Evolutionary conservation across 2,113 vertebrate genomes (phyloP).

Genomic region (Porphyrio hochstetteri): DNA sequence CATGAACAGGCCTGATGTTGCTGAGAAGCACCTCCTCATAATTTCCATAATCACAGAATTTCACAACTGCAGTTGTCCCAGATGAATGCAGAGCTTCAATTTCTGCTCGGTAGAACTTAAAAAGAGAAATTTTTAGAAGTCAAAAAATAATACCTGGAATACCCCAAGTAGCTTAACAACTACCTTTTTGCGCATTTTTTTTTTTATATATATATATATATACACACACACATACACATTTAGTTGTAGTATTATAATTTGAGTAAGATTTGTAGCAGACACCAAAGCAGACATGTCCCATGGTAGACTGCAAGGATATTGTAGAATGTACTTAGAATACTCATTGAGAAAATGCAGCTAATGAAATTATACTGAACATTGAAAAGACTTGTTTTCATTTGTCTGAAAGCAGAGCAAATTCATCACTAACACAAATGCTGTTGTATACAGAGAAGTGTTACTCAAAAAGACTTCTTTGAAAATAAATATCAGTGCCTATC

Average conservation of each 20-base stretch:
- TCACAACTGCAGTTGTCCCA: constrained; percentile 94
- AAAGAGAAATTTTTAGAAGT: constrained; percentile 53
- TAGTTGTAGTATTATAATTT: neutral
- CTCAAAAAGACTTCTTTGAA: neutral
- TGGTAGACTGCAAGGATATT: neutral
- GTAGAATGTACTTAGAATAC: neutral
- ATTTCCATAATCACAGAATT: constrained; percentile 97
- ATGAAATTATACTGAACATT: neutral
- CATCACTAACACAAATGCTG: neutral
- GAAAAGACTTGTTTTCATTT: neutral
- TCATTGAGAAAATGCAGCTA: neutral
- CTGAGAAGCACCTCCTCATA: constrained; percentile 97
- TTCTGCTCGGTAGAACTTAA: constrained; percentile 93
- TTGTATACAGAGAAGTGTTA: neutral
- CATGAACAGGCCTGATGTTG: constrained; percentile 89
- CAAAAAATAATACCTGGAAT: neutral
- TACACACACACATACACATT: too few relatives aligned
- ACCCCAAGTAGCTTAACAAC: neutral
- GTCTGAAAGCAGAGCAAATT: neutral
- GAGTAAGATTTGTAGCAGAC: neutral
- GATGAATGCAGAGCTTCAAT: constrained; percentile 96
- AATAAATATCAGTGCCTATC: neutral
- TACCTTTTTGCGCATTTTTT: neutral
- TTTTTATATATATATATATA: too few relatives aligned
- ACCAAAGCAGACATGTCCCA: neutral